Conservation (phyloP, 2,113 vertebrate species). For the Notiomystis cincta region DNA sequence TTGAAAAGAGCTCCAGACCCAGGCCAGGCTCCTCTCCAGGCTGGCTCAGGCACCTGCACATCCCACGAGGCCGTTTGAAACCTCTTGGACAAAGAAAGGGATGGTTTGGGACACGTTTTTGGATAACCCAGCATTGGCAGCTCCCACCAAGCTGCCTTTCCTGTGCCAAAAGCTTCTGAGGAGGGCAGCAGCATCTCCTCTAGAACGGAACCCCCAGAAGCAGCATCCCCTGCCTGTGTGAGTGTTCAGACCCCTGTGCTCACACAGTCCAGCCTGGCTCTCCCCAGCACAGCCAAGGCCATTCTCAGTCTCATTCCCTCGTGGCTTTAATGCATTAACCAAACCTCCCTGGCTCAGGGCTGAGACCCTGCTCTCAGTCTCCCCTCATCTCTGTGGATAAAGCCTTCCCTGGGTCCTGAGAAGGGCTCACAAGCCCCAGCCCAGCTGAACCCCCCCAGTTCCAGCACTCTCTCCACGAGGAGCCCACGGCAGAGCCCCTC, state of each 20-base stretch:
- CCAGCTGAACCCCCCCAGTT: no score
- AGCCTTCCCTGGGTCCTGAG: no score
- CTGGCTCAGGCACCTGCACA: neutral
- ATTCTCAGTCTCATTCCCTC: no score
- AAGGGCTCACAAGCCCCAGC: no score
- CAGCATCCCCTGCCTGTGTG: accelerated
- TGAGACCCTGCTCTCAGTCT: no score
- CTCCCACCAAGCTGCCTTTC: neutral
- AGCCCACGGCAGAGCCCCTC: neutral
- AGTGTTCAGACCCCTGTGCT: accelerated
- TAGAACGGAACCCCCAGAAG: accelerated
- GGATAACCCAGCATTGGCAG: accelerated
- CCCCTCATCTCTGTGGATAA: no score
- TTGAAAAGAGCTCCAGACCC: neutral
- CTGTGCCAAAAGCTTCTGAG: neutral
- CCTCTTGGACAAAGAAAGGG: neutral
- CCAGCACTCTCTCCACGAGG: no score
- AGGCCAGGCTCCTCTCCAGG: neutral
- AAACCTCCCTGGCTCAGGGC: neutral
- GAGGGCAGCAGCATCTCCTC: neutral
- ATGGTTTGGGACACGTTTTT: accelerated
- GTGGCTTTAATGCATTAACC: neutral
- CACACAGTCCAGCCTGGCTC: accelerated
- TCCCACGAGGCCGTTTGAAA: accelerated
- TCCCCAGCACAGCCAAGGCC: neutral